A percentile compares a stretch with the other conserved stretches of the same genome.
phyloP scores from a whole-genome alignment of 2,888 invertebrate species.

The Eilema griseolum region DNA sequence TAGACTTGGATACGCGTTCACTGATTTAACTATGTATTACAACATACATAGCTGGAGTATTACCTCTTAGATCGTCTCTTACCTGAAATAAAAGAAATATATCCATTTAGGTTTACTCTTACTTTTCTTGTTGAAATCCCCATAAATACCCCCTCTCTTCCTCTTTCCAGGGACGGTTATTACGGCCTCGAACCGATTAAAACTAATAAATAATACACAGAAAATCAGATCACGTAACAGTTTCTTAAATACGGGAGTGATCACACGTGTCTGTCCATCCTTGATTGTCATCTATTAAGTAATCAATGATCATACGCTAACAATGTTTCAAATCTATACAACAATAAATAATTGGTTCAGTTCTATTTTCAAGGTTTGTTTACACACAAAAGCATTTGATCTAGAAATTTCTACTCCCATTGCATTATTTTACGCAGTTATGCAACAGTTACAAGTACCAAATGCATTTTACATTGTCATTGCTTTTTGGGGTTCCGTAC shows the following conservation, averaged over 20 bases:
- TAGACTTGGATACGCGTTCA: too few relatives aligned
- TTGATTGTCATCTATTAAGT: not conserved
- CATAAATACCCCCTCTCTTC: too few relatives aligned
- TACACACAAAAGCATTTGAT: not conserved
- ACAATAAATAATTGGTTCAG: not conserved
- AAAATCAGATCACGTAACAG: not conserved
- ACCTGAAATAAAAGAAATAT: not conserved
- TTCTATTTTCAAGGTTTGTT: not conserved
- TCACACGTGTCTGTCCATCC: not conserved
- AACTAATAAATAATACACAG: not conserved
- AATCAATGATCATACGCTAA: not conserved
- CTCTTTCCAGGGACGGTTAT: too few relatives aligned
- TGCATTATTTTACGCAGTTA: not conserved
- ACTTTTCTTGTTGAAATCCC: too few relatives aligned
- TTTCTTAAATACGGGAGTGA: not conserved
- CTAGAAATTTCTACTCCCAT: not conserved
- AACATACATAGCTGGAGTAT: constrained; percentile 4
- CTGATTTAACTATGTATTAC: not conserved
- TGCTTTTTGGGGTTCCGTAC: not conserved
- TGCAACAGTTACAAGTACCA: not conserved
- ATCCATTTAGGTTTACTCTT: not conserved
- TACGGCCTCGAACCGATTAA: too few relatives aligned
- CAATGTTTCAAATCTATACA: not conserved
- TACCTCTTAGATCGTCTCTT: not conserved
- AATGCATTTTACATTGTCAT: not conserved